Conservation (phyloP, 2,797 vertebrate species). For the Sebastolobus alascanus region DNA sequence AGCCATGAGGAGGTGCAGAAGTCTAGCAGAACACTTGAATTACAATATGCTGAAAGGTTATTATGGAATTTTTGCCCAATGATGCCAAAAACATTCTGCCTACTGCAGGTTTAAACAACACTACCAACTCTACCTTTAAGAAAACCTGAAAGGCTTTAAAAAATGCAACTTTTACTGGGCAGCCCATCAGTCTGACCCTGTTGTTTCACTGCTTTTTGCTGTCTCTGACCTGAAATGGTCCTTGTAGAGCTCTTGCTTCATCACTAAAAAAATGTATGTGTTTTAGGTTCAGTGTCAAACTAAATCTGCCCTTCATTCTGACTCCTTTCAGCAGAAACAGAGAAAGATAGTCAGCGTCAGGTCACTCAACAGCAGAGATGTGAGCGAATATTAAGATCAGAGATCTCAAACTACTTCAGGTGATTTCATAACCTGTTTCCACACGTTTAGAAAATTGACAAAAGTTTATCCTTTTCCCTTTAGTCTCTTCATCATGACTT, state of each 20-base stretch:
- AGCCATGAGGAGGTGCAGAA: too few relatives aligned
- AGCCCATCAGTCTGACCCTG: too few relatives aligned
- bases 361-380: background rate
- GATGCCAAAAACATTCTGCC: too few relatives aligned
- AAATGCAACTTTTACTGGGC: too few relatives aligned
- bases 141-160: too few relatives aligned
- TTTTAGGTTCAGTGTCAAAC: background rate
- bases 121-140: too few relatives aligned
- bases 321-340: background rate
- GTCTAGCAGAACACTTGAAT: too few relatives aligned
- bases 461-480: background rate
- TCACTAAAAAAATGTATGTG: background rate
- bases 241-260: background rate
- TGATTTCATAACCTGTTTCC: background rate
- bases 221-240: too few relatives aligned
- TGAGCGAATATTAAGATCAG: background rate
- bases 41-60: too few relatives aligned
- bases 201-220: too few relatives aligned
- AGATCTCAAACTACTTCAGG: background rate
- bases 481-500: background rate
- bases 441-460: background rate
- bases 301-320: background rate
- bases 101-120: too few relatives aligned
- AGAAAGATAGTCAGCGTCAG: background rate
- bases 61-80: too few relatives aligned